Base-by-base conservation (phyloP, 1,140 invertebrate genomes). In the Branchinecta lynchi region DNA sequence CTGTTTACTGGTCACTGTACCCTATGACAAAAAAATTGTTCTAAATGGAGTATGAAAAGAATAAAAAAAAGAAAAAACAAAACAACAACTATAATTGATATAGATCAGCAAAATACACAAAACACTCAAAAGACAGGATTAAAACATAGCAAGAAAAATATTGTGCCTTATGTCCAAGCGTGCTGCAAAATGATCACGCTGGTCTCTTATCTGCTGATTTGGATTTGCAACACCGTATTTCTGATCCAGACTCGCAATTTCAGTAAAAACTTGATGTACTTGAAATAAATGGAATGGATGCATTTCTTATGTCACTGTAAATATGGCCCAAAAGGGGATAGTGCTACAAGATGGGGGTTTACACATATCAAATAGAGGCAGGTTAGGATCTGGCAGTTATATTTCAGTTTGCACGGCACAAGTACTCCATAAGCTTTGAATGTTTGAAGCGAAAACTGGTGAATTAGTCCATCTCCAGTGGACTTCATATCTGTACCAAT, bases 341-440 rank as follows among this genome's bases (percentile, higher is more conserved):
- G n/a, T 9, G 9, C 9, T n/a, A 51, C 9, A n/a, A 51, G n/a
- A 51, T 51, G 46, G 46, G 46, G 46, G 46, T 51, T 51, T 51
- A 51, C 46, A 51, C 9, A 51, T 9, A 51, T 51, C n/a, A n/a
- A 51, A 51, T 51, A 51, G n/a, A 51, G 46, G 46, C 46, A n/a
- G n/a, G 46, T 9, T 51, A 51, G 46, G 46, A 51, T n/a, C 46
- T 51, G 46, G 9, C 46, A n/a, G n/a, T 51, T 51, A 51, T 51
- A 51, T 51, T 51, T 51, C 46, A n/a, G n/a, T 51, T 51, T 51
- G 46, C 46, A 51, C 46, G 46, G n/a, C n/a, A 51, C 46, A 51
- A 51, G 46, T 51, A 51, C 46, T 51, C 46, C 46, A 51, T 51
- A 51, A 51, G 46, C n/a, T n/a, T 51, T 51, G n/a, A 9, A n/a